Evolutionary conservation across 2,888 invertebrate species (phyloP).

Genomic region (Alsophila aescularia): DNA sequence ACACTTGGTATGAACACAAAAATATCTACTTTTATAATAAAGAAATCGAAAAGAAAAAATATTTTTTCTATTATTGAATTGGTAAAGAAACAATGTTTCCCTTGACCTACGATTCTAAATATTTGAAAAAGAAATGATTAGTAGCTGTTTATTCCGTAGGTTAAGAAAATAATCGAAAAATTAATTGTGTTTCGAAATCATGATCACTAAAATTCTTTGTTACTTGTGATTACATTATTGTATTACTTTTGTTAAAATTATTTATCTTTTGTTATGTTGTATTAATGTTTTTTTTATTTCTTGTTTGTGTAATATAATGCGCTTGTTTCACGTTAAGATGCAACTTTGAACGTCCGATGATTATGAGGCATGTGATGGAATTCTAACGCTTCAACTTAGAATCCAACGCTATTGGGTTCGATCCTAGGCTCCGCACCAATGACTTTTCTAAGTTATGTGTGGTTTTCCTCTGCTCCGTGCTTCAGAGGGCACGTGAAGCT

Average conservation of each 20-base stretch:
- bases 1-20: conserved; percentile 24
- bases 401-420: no score
- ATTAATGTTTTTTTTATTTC: conserved; percentile 35
- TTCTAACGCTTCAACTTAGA: no score
- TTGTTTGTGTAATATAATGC: not conserved
- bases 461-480: no score
- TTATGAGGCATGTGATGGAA: no score
- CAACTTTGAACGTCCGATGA: no score
- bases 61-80: conserved; percentile 14
- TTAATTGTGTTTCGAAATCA: conserved; percentile 23
- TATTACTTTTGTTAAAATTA: conserved; percentile 41
- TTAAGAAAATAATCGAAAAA: not conserved
- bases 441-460: no score
- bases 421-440: no score
- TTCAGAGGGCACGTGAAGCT: no score
- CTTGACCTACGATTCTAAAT: conserved; percentile 10
- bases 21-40: conserved; percentile 19
- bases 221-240: conserved; percentile 36
- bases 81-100: conserved; percentile 1
- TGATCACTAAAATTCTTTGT: conserved; percentile 39
- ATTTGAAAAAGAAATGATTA: not conserved
- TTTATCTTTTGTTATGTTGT: conserved; percentile 15
- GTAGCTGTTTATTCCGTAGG: conserved; percentile 13
- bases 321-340: not conserved
- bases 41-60: conserved; percentile 16